Evolutionary conservation across 2,888 invertebrate species (phyloP).

Genomic region (Oithona nana): DNA sequence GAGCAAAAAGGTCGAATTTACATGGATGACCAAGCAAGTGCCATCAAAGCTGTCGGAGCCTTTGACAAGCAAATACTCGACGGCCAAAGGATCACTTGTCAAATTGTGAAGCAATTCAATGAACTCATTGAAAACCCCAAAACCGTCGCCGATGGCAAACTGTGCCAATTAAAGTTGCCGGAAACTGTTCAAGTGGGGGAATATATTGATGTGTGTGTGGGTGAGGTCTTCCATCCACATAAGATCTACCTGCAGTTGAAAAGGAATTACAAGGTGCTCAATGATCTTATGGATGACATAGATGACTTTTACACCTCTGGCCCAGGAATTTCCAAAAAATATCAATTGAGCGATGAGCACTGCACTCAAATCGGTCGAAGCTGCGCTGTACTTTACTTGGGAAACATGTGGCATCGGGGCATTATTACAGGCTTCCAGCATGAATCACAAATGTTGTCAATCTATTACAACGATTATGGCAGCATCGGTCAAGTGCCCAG

Average conservation of each 20-base stretch:
- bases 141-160: too few species aligned
- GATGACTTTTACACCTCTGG: background rate
- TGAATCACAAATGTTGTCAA: too few species aligned
- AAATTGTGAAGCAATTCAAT: too few species aligned
- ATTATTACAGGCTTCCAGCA: too few species aligned
- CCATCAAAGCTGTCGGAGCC: too few species aligned
- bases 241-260: background rate
- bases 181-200: background rate
- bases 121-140: too few species aligned
- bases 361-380: background rate
- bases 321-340: background rate
- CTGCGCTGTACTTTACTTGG: background rate
- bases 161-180: background rate
- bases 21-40: too few species aligned
- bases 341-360: background rate
- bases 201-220: background rate
- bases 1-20: too few species aligned
- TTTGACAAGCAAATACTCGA: too few species aligned
- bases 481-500: background rate
- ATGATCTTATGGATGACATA: background rate
- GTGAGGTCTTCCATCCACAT: background rate
- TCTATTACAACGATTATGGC: background rate
- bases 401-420: background rate
- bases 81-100: too few species aligned
- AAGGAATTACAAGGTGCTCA: background rate